A percentile compares a stretch with the other conserved stretches of the same genome.
These are phyloP conservation scores for Myotis pilosus DNA, from an alignment of 2,797 vertebrate genomes.

Conservation along the genomic window DNA sequence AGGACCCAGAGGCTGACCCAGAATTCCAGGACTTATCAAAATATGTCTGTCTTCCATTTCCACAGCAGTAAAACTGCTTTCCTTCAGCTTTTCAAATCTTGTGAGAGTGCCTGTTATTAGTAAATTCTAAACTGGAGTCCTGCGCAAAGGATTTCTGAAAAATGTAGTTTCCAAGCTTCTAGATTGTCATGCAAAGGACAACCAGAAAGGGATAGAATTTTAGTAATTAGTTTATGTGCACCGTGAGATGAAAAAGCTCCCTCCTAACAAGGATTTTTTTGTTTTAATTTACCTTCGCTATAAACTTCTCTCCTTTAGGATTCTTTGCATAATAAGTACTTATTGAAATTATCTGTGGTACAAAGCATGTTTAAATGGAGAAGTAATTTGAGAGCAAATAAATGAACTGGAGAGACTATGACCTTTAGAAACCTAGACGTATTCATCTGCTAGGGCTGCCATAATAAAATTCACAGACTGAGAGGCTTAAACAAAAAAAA, in stretches of 20 bases:
- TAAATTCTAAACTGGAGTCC: not conserved
- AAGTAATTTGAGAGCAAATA: not conserved
- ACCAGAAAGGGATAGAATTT: not conserved
- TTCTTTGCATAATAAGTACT: not conserved
- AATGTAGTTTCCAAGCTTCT: not conserved
- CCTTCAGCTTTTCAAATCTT: not conserved
- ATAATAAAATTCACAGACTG: not conserved
- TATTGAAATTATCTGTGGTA: not conserved
- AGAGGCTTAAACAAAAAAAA: not conserved
- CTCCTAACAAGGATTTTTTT: not conserved
- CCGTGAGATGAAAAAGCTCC: not conserved
- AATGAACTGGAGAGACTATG: not conserved
- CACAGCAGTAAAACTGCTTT: not conserved
- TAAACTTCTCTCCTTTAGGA: not conserved
- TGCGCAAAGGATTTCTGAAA: not conserved
- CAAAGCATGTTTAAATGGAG: slow-evolving; percentile 64
- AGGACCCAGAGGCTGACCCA: not conserved
- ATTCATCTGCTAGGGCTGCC: not conserved
- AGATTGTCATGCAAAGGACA: not conserved
- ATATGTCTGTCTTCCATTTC: not conserved
- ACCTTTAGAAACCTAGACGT: not conserved
- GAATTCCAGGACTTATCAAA: not conserved
- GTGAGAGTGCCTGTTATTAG: not conserved
- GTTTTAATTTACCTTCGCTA: not conserved
- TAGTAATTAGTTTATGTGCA: too few relatives aligned